Base-by-base conservation (phyloP, 1,140 invertebrate species). In the Acyrthosiphon pisum region DNA sequence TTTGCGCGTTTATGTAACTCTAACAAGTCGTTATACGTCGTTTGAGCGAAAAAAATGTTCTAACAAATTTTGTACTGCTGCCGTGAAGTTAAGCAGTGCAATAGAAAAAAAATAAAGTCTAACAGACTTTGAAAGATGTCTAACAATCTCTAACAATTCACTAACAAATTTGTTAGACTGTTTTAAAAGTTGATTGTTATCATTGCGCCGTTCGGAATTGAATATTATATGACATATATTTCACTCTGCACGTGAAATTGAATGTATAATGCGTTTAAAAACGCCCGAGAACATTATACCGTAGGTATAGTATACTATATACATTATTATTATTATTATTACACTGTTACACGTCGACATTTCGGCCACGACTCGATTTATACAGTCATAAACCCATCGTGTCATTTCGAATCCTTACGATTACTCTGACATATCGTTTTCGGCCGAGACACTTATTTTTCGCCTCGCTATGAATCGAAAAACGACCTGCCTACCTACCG, bases 371-470 rank as follows among this genome's bases (percentile, higher is more conserved):
- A 76, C 44, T 87, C 86, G 87, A 26, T 89, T 89, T 53, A 26
- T 89, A 56, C 50, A 89, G 88, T 89, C 88, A 89, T 89, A 89
- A 89, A 89, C 35, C 87, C 87, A 48, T 56, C 41, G 50, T 89
- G 88, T 89, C 48, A 41, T 89, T 91, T 91, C 60, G 90, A 91
- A 91, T 91, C 90, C 90, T 91, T 91, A 91, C 60, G 90, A 91
- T 68, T 76, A 14, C 60, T 23, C 41, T 60, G 56, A 76, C 26
- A 91, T 83, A 92, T 81, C 91, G 91, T 91, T 26, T 91, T 91
- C 90, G 14, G 11, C 11, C 26, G 30, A 46, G 37, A 44, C 90
- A 76, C 68, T 89, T 89, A 89, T 56, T 90, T 90, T 90, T 90
- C 53, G 37, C 37, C 41, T 60, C 37, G 23, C 86, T 18, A 41